Evolutionary conservation across 2,797 vertebrate species (phyloP).

Genomic region (Sphenopsis melanotis): DNA sequence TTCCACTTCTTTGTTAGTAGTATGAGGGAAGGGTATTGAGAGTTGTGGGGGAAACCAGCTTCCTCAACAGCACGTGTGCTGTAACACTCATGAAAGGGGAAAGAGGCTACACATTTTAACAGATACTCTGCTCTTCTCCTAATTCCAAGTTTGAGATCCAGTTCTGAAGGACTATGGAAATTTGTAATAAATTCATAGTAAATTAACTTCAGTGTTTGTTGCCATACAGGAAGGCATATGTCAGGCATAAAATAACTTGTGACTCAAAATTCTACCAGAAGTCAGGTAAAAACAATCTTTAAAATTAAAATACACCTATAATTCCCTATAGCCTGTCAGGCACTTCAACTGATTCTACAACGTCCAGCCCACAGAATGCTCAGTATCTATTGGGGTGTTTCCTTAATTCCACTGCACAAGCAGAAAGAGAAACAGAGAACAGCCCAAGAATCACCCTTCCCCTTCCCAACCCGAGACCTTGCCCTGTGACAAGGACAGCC

Average conservation of each 20-base stretch:
- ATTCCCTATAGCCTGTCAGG: neutral
- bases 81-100: neutral
- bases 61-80: neutral
- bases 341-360: neutral
- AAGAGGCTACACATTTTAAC: neutral
- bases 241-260: neutral
- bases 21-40: neutral
- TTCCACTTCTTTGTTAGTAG: neutral
- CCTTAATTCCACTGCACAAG: neutral
- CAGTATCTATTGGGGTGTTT: neutral
- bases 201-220: neutral
- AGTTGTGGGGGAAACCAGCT: neutral
- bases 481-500: neutral
- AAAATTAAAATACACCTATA: neutral
- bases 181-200: neutral
- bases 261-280: neutral
- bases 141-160: neutral
- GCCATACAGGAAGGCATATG: neutral
- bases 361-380: neutral
- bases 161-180: neutral
- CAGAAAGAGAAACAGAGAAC: neutral
- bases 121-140: neutral
- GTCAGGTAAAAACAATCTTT: neutral
- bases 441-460: neutral
- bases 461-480: neutral